Evolutionary conservation across 2,888 invertebrate species (phyloP), one percentile per base, ranked within the genome.

Genomic region (Aspidiotus rigidus): DNA sequence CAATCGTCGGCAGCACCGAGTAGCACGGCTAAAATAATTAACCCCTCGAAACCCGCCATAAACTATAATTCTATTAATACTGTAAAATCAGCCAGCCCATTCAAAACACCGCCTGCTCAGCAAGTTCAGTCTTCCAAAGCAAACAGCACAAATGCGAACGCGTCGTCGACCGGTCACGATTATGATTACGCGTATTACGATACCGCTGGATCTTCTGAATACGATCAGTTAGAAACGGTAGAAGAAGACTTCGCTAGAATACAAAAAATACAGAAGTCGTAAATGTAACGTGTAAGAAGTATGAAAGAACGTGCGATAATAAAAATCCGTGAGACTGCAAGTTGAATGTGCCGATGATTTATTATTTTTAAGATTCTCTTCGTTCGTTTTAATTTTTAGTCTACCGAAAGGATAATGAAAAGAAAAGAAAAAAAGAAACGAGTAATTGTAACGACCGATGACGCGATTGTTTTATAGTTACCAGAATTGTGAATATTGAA

Each of bases 121-220:
- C n/a, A n/a, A 7, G 42, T 15, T n/a, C 60, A 11, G n/a, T 11
- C 49, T n/a, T 13, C 10, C 2, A 11, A 11, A 49, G 10, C 49
- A n/a, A 71, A 40, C 72, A 71, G 28, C 17, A 42, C 13, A 28
- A 17, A 15, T 59, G 63, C 49, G 69, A 69, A 2, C 49, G n/a
- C 3, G 49, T 49, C 49, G 49, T 13, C 44, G 59, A 70, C 28
- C 44, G 56, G 62, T 67, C 70, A 67, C 41, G 85, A 85, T 72
- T 91, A 91, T 76, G 91, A 91, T 77, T 91, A 91, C 75, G 90
- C 90, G 7, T 91, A 91, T 76, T 91, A 91, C 75, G 91, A 90
- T 76, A 84, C 85, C 70, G 84, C 84, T 49, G 67, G 67, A 8
- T 67, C 67, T 63, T 80, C 78, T 28, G 79, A 80, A 70, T 80